Base-by-base conservation (phyloP, 35 echinoderm and acorn worm genomes). In the Apostichopus californicus region DNA sequence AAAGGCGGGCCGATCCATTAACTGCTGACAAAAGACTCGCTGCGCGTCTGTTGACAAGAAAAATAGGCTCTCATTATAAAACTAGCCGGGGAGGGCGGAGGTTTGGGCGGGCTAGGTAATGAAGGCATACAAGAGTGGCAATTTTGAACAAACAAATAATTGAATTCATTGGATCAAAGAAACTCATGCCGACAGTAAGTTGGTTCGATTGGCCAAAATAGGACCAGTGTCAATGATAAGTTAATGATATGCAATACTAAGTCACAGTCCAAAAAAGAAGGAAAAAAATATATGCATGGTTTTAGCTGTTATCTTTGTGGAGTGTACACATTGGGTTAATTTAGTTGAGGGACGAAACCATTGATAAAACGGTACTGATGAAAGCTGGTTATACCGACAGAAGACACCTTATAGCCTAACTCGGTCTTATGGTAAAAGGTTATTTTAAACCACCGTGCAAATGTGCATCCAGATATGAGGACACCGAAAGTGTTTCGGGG, bases 1-100 rank as follows among this genome's bases (percentile, higher is more conserved):
- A 91, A 91, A 91, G 89, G 89, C 89, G 89, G 89, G 52, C 89
- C 89, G 89, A 91, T 91, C 89, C 89, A 91, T 91, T 91, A 91
- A 91, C 89, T 59, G 77, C 61, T 91, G 89, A 91, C 89, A 91
- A 91, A 78, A 91, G 89, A 60, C 89, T 77, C 34, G 89, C 89
- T 91, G 89, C 72, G 89, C 61, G 54, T 77, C 73, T 91, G 89
- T 91, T 91, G 89, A 91, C 89, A 91, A 68, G 89, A 68, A 91
- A 79, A 89, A 89, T 89, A 89, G 68, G 86, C 60, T 68, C 68
- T 89, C 63, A 89, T 89, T 89, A 89, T 89, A 89, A 89, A 64
- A 17, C 61, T 72, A 75, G 86, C 24, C 46, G 46, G 61, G 64
- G 86, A 89, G 86, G 86, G 86, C 86, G 86, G 86, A 89, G 86